Percentiles rank a stretch among this genome's conserved stretches.
These are phyloP conservation scores for Empidonax traillii DNA, from an alignment of 2,113 vertebrate genomes.

Conservation along the genomic window DNA sequence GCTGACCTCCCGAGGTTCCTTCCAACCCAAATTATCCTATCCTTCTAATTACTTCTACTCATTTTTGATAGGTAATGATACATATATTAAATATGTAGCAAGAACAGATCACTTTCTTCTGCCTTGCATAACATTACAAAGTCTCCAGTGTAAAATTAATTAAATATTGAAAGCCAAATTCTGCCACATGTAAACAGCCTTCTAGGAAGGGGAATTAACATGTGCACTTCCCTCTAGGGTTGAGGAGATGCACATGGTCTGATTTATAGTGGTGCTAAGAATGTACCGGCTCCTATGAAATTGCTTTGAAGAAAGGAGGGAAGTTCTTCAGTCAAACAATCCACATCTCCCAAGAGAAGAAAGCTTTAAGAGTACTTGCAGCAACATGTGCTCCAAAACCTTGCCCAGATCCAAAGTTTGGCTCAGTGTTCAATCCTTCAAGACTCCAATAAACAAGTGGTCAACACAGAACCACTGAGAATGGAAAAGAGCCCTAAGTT, in stretches of 20 bases:
- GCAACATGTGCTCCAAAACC: neutral
- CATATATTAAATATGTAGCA: neutral
- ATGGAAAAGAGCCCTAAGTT: neutral
- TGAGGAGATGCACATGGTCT: neutral
- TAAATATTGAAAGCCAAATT: neutral
- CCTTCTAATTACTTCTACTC: neutral
- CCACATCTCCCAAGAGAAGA: neutral
- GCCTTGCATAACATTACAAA: neutral
- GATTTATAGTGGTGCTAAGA: neutral
- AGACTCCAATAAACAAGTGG: neutral
- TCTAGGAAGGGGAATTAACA: neutral
- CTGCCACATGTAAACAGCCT: neutral
- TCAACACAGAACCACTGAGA: accelerated
- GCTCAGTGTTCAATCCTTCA: neutral
- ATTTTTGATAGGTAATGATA: neutral
- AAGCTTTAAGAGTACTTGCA: neutral
- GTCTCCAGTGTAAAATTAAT: neutral
- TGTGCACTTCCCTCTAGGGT: neutral
- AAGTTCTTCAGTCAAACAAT: neutral
- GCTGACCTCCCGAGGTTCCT: neutral
- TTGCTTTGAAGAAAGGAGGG: neutral
- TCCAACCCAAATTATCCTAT: neutral
- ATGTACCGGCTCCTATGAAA: neutral
- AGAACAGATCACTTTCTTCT: neutral
- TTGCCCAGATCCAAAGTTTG: neutral